A percentile compares a stretch with the other conserved stretches of the same genome.
Evolutionary conservation across 2,888 invertebrate genomes (phyloP).

Genomic region (Cerceris rybyensis): DNA sequence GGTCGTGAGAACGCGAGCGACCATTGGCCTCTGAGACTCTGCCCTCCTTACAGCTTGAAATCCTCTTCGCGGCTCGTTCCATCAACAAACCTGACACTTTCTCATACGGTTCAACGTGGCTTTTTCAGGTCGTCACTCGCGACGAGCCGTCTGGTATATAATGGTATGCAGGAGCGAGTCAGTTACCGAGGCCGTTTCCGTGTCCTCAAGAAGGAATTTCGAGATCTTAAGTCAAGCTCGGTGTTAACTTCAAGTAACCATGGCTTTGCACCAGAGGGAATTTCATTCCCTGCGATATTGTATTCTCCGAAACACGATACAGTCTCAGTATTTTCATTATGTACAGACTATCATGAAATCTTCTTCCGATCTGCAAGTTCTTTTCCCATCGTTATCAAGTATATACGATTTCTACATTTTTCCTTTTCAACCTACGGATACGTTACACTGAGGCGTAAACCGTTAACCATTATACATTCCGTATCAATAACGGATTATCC

Average conservation of each 20-base stretch:
- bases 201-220: constrained; percentile 66
- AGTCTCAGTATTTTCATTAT: constrained; percentile 31
- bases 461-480: too few species aligned
- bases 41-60: constrained; percentile 61
- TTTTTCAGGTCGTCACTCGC: constrained; percentile 65
- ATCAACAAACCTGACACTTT: constrained; percentile 75
- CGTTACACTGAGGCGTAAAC: too few species aligned
- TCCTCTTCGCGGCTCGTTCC: constrained; percentile 65
- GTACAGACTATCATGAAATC: neutral
- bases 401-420: too few species aligned
- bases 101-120: constrained; percentile 71
- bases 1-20: constrained; percentile 77
- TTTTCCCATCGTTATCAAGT: too few species aligned
- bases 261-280: constrained; percentile 40
- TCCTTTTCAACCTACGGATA: too few species aligned
- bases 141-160: constrained; percentile 52
- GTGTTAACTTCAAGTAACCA: constrained; percentile 27
- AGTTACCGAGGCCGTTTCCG: constrained; percentile 68
- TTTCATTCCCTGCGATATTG: constrained; percentile 47
- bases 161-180: constrained; percentile 65
- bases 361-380: neutral
- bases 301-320: constrained; percentile 20
- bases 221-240: constrained; percentile 56
- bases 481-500: too few species aligned
- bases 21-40: constrained; percentile 65